Evolutionary conservation across 2,797 vertebrate species (phyloP).

Genomic region (Acipenser oxyrinchus): DNA sequence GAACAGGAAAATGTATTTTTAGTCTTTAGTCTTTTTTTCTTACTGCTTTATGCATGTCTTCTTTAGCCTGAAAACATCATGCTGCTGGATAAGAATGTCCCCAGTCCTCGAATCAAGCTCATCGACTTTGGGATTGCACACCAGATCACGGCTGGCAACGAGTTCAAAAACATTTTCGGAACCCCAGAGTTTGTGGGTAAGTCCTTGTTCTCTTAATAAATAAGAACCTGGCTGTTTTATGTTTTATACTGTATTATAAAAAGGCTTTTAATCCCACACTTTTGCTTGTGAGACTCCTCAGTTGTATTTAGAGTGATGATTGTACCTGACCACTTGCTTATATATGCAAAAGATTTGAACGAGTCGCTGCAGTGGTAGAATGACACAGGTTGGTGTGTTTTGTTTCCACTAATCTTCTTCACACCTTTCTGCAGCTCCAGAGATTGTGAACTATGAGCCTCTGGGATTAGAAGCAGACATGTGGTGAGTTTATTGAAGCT

Average conservation of each 20-base stretch:
- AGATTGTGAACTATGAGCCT: slow-evolving; percentile 96
- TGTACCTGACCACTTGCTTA: not conserved
- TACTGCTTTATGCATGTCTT: not conserved
- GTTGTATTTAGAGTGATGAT: not conserved
- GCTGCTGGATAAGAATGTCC: slow-evolving; percentile 88
- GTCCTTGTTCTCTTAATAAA: slow-evolving; percentile 19
- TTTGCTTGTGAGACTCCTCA: not conserved
- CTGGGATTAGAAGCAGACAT: slow-evolving; percentile 95
- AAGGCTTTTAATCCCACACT: not conserved
- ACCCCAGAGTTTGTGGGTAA: slow-evolving; percentile 95
- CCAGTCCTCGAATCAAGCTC: slow-evolving; percentile 90
- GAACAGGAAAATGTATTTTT: too few relatives aligned
- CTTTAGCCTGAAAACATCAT: slow-evolving; percentile 94
- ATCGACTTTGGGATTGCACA: slow-evolving; percentile 96
- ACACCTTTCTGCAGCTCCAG: slow-evolving; percentile 67
- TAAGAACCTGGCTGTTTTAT: not conserved
- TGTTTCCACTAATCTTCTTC: not conserved
- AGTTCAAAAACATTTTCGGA: slow-evolving; percentile 98
- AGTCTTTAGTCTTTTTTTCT: not conserved
- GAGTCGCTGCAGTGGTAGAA: not conserved
- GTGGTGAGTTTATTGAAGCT: slow-evolving; percentile 69
- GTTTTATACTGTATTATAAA: not conserved
- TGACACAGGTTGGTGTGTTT: slow-evolving; percentile 26
- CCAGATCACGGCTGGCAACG: slow-evolving; percentile 90
- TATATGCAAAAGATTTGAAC: not conserved